Base-by-base conservation (phyloP, 2,888 invertebrate species). In the Idaea dimidiata region DNA sequence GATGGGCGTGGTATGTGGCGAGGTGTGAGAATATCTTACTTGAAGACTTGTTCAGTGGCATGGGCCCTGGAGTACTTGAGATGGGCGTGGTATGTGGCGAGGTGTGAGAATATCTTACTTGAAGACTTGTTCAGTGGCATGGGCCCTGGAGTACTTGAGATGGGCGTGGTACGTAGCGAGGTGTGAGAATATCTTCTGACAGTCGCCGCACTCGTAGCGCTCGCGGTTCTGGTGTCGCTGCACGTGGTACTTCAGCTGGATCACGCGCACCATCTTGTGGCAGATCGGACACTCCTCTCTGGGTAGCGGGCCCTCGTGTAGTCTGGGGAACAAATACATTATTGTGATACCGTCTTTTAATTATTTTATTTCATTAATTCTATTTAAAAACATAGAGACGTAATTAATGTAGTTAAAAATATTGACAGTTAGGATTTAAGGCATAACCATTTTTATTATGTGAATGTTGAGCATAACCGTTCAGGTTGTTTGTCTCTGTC, bases 291-390 rank as follows among this genome's bases (percentile, higher is more conserved):
- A 91, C 63, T 89, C 86, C 56, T 86, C 89, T 16, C 91, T 89
- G 64, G 2, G 91, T 0, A 88, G 59, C 0, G 91, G 91, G 0
- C 91, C 91, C 61, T 89, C 90, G 79, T 91, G 91, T 0, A 91
- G 70, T 59, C 91, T 91, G 78, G 24, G 24, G 5, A 3, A 1
- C 3, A 0, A 60, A 64, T 16, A 43, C 14, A 43, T 8, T 43
- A 10, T 1, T 6, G 7, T 8, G 43, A 33, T 33, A 33, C 14
- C 24, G 3, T 24, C 24, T 24, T 24, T 24, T 24, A n/a, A n/a
- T n/a, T n/a, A n/a, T n/a, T n/a, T n/a, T n/a, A n/a, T n/a, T n/a
- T n/a, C n/a, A n/a, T n/a, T n/a, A n/a, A n/a, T n/a, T n/a, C n/a
- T n/a, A n/a, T n/a, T n/a, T n/a, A n/a, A n/a, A n/a, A n/a, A n/a